These are phyloP conservation scores for Toxotes jaculatrix DNA, from an alignment of 2,113 vertebrate species.

Conservation along the genomic window DNA sequence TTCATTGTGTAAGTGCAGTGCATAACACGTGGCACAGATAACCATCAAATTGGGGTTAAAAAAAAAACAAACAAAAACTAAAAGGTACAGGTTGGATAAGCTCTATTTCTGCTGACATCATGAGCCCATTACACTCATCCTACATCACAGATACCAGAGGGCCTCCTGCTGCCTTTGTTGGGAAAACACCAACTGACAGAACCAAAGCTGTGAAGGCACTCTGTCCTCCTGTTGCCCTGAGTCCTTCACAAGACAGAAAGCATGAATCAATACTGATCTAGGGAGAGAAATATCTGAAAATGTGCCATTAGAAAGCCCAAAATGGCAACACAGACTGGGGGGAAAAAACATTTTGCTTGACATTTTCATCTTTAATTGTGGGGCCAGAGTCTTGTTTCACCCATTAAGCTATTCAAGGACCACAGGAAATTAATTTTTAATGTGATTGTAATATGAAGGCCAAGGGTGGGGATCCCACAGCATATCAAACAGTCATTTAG, in stretches of 20 bases:
- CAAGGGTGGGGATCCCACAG: background rate
- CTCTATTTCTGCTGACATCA: slow-evolving; percentile 17
- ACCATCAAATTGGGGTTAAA: background rate
- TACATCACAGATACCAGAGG: slow-evolving; percentile 36
- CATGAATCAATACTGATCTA: slow-evolving; percentile 63
- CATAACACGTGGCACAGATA: background rate
- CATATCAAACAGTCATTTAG: background rate
- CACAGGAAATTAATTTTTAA: background rate
- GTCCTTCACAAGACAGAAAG: slow-evolving; percentile 54
- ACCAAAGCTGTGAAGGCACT: slow-evolving; percentile 53
- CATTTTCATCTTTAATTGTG: background rate
- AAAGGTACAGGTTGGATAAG: slow-evolving; percentile 11
- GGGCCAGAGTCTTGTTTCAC: background rate
- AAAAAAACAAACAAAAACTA: background rate
- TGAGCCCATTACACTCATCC: slow-evolving; percentile 26
- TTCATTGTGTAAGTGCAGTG: background rate
- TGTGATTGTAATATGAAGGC: slow-evolving; percentile 20
- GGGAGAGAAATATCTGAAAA: slow-evolving; percentile 4
- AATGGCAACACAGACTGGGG: background rate
- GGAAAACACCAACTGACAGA: slow-evolving; percentile 56
- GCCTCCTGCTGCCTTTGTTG: slow-evolving; percentile 64
- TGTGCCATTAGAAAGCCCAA: background rate
- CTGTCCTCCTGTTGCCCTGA: slow-evolving; percentile 22
- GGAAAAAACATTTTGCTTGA: background rate
- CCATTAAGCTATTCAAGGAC: background rate